Base-by-base conservation (phyloP, 2,113 vertebrate species). In the Pao palembangensis region DNA sequence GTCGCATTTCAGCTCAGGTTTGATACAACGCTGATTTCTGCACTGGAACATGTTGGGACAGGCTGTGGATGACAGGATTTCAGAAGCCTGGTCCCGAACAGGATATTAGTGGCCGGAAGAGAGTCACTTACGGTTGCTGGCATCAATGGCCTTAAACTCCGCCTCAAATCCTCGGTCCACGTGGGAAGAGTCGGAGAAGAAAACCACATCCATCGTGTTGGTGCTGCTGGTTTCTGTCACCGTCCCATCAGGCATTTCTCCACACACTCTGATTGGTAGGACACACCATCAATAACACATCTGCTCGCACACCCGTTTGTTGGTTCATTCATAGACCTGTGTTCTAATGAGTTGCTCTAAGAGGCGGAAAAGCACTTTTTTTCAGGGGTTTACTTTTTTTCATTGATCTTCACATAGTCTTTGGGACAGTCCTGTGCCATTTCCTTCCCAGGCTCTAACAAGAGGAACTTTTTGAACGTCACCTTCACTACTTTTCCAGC, bases 81-180 rank as follows among this genome's bases (percentile, higher is more conserved):
- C 8, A 2, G 47, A 6, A 0, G 16, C 18, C 14, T 4, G 10
- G 13, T 3, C 2, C 20, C 41, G 0, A 2, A 2, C 15, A 4
- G 50, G 47, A 52, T 19, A 23, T 50, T 15, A 47, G n/a, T 12
- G 3, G 5, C 51, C 7, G 23, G 8, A 54, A 52, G 20, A 7
- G 13, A 17, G 25, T 6, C 0, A 87, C 94, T 94, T 82, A 99
- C 97, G 94, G 58, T 98, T 89, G 0, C 47, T 68, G 5, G 85
- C 72, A 42, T 95, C 91, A 0, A 94, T 93, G 60, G 93, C 90
- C 49, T 92, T 74, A 57, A 74, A 98, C 34, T 76, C 80, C 0
- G 95, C 96, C 0, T 17, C 55, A 74, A 99, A 99, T 0, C 97
- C 97, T 0, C 85, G 90, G 88, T 98, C 94, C 0, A 95, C 94